Evolutionary conservation across 2,797 vertebrate species (phyloP).

Genomic region (Iguana delicatissima): DNA sequence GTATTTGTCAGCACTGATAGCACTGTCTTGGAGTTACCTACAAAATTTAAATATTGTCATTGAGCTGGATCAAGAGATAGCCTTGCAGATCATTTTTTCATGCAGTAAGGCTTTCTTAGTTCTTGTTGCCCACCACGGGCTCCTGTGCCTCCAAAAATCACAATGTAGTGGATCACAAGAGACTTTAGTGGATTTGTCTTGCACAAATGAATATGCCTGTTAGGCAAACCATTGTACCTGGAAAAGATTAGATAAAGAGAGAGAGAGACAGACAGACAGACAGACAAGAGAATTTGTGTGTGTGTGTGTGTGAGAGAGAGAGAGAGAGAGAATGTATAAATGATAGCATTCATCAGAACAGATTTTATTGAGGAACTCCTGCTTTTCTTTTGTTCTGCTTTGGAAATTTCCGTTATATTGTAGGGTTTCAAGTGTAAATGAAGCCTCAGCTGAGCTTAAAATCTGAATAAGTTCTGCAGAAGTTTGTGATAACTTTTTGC

Average conservation of each 20-base stretch:
- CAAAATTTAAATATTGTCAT: not conserved
- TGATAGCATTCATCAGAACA: constrained; percentile 28
- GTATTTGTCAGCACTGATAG: not conserved
- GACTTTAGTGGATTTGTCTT: not conserved
- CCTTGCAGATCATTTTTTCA: not conserved
- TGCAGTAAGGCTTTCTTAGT: not conserved
- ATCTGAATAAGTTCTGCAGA: constrained; percentile 15
- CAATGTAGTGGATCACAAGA: not conserved
- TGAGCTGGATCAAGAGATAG: not conserved
- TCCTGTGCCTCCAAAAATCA: not conserved
- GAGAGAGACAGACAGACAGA: no score
- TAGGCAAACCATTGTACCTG: not conserved
- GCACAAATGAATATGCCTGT: not conserved
- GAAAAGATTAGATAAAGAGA: no score
- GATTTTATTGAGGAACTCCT: constrained; percentile 56
- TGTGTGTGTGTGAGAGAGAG: no score
- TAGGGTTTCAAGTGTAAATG: not conserved
- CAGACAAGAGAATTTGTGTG: no score
- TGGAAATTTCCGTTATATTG: not conserved
- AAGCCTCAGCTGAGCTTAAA: constrained; percentile 11
- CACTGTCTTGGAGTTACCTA: not conserved
- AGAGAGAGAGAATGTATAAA: no score
- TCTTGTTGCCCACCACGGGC: no score
- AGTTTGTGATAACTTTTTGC: constrained; percentile 6
- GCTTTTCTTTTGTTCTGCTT: not conserved